A percentile compares a stretch with the other conserved stretches of the same genome.
These are phyloP conservation scores for Tholera decimalis DNA, from an alignment of 2,888 invertebrate genomes.

Conservation along the genomic window DNA sequence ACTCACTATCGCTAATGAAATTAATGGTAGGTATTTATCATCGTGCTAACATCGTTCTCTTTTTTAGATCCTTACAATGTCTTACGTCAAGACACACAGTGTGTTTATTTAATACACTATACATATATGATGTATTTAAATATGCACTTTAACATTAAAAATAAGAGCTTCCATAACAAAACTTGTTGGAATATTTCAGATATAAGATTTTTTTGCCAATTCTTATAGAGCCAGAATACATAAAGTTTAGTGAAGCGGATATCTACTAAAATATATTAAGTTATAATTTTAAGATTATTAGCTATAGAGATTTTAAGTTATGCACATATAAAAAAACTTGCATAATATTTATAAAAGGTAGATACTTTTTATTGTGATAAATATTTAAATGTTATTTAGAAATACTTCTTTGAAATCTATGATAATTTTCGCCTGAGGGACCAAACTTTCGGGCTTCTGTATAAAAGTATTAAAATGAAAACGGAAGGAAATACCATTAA, in stretches of 20 bases:
- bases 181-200: background rate
- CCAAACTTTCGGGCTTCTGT: conserved; percentile 16
- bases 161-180: background rate
- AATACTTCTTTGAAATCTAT: background rate
- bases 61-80: conserved; percentile 23
- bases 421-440: background rate
- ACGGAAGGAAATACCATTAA: conserved; percentile 53
- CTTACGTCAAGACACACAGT: background rate
- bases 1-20: conserved; percentile 72
- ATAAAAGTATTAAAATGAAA: conserved; percentile 26
- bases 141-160: background rate
- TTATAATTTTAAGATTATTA: no score
- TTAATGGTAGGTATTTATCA: conserved; percentile 61
- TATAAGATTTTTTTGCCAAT: background rate
- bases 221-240: background rate
- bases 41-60: conserved; percentile 23
- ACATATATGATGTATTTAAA: background rate
- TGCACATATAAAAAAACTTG: no score
- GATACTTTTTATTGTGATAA: background rate
- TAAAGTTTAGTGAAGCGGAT: background rate
- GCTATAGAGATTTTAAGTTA: no score
- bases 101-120: background rate
- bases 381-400: background rate
- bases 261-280: background rate
- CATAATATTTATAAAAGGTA: background rate